A percentile compares a stretch with the other conserved stretches of the same genome.
These are phyloP conservation scores for Anguilla pacifica DNA, from an alignment of 2,797 vertebrate genomes.

Conservation along the genomic window DNA sequence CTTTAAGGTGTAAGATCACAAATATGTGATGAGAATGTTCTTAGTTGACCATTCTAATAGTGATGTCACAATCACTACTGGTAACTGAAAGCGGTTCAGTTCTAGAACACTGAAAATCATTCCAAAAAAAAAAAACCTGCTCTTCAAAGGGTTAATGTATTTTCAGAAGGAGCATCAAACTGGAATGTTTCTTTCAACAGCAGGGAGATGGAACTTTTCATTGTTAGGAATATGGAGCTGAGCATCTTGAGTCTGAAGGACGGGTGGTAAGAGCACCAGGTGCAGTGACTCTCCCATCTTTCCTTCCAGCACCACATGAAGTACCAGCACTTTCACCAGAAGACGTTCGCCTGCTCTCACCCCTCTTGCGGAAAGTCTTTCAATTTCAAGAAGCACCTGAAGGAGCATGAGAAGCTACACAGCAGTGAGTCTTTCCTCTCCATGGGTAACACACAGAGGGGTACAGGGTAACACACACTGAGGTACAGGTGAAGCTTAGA, in stretches of 20 bases:
- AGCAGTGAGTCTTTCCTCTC: constrained; percentile 66
- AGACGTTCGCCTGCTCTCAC: constrained; percentile 75
- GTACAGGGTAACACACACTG: background rate
- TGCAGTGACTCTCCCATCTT: background rate
- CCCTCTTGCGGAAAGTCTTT: constrained; percentile 75
- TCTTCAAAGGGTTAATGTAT: background rate
- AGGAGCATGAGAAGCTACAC: constrained; percentile 80
- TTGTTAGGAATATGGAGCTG: background rate
- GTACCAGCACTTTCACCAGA: constrained; percentile 80
- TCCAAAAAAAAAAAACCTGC: no score
- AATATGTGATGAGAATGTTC: no score
- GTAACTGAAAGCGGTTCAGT: no score
- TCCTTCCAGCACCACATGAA: constrained; percentile 73
- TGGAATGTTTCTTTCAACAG: background rate
- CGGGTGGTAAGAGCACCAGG: background rate
- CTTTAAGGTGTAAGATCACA: no score
- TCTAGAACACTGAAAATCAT: no score
- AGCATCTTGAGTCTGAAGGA: background rate
- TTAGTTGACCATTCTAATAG: no score
- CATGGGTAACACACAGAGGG: background rate
- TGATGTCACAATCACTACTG: no score
- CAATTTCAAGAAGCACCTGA: constrained; percentile 81
- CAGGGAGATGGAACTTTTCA: background rate
- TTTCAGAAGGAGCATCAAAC: background rate
- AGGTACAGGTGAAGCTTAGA: background rate